Conservation (phyloP, 2,888 invertebrate genomes). For the Lasioglossum malachurum region DNA sequence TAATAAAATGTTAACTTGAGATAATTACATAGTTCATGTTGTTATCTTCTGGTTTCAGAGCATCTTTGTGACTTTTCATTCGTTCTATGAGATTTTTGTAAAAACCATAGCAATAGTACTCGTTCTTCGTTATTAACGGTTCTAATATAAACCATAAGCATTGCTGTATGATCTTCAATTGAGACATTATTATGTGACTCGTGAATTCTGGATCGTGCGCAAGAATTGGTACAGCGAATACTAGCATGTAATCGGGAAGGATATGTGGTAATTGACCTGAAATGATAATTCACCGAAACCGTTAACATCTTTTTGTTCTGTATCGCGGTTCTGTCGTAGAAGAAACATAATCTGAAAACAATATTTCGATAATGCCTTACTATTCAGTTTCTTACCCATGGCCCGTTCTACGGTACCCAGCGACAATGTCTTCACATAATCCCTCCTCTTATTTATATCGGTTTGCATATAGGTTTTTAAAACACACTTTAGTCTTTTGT, state of each 20-base stretch:
- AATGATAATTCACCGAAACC: conserved; percentile 33
- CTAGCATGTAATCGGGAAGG: conserved; percentile 98
- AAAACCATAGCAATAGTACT: conserved; percentile 97
- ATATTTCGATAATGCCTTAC: conserved; percentile 59
- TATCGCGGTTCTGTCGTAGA: background rate
- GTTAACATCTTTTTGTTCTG: background rate
- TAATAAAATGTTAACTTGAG: conserved; percentile 29
- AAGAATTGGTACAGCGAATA: conserved; percentile 97
- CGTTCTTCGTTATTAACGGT: conserved; percentile 96
- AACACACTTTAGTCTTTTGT: conserved; percentile 89
- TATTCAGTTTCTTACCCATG: conserved; percentile 79
- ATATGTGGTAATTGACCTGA: conserved; percentile 92
- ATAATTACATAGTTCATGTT: conserved; percentile 91
- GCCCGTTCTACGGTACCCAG: conserved; percentile 87
- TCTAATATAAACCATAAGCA: conserved; percentile 98
- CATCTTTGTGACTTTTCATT: conserved; percentile 98
- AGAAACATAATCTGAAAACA: conserved; percentile 34
- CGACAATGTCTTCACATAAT: conserved; percentile 95
- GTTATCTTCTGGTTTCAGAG: conserved; percentile 93
- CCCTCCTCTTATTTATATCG: conserved; percentile 94
- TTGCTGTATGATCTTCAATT: conserved; percentile 92
- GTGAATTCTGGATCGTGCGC: conserved; percentile 96
- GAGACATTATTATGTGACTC: conserved; percentile 90
- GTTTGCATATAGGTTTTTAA: conserved; percentile 93
- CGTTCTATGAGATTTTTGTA: conserved; percentile 97